These are phyloP conservation scores for Cynodonichthys magdalenae DNA, from an alignment of 2,797 vertebrate genomes.

Conservation along the genomic window DNA sequence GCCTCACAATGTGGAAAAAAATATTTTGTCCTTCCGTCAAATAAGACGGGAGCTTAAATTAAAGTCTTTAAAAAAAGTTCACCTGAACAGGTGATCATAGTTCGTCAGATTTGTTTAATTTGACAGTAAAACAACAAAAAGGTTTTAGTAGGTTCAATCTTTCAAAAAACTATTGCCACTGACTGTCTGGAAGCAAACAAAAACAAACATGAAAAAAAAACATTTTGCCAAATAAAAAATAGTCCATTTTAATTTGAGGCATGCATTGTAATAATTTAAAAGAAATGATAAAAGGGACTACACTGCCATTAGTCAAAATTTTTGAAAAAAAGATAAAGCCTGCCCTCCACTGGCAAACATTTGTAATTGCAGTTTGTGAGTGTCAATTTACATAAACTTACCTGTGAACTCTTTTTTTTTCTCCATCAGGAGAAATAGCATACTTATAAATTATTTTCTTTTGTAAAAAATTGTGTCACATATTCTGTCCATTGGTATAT, in stretches of 20 bases:
- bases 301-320: neutral
- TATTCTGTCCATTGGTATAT: neutral
- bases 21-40: neutral
- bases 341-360: conserved; percentile 52
- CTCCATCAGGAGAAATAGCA: neutral
- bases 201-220: neutral
- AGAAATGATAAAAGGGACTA: neutral
- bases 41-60: no score
- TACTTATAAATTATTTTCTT: neutral
- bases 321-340: neutral
- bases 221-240: neutral
- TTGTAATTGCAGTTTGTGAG: conserved; percentile 25
- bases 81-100: conserved; percentile 4
- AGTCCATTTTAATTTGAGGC: neutral
- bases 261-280: no score
- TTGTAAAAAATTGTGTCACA: neutral
- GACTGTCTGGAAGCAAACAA: no score
- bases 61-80: neutral
- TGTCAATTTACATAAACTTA: no score
- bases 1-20: neutral
- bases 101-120: no score
- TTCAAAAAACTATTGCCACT: no score
- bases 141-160: no score
- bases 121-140: no score
- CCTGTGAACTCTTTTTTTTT: neutral